A percentile compares a stretch with the other conserved stretches of the same genome.
Evolutionary conservation across 2,888 invertebrate genomes (phyloP).

Genomic region (Eupithecia vulgata): DNA sequence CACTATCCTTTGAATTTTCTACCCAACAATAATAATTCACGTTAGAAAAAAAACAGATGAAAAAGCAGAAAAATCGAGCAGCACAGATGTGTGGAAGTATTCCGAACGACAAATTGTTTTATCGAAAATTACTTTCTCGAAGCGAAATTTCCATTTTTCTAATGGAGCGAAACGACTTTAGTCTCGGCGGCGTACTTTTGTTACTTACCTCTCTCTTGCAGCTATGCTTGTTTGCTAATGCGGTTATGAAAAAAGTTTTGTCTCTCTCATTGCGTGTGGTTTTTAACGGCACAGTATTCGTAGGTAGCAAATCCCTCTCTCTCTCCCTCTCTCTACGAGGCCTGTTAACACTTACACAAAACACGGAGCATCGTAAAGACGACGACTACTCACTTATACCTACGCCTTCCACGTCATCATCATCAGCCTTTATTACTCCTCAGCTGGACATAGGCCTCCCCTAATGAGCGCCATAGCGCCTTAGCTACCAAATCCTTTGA

Average conservation of each 20-base stretch:
- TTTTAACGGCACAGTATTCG: background rate
- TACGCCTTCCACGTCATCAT: no score
- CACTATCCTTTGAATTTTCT: background rate
- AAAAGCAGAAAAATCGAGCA: constrained; percentile 58
- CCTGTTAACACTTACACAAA: no score
- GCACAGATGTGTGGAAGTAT: constrained; percentile 79
- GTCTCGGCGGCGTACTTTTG: constrained; percentile 27
- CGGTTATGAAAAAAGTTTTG: constrained; percentile 3
- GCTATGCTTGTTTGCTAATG: constrained; percentile 4
- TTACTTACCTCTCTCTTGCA: constrained; percentile 13
- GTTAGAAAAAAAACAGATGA: background rate
- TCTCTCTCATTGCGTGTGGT: background rate
- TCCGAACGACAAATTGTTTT: constrained; percentile 79
- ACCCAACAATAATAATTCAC: background rate
- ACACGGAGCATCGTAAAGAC: no score
- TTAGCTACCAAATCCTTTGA: no score
- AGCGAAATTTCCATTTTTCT: constrained; percentile 77
- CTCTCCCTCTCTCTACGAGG: no score
- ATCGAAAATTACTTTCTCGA: constrained; percentile 81
- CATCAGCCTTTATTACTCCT: no score
- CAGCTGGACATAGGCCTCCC: no score
- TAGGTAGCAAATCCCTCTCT: background rate
- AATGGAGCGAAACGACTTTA: constrained; percentile 65
- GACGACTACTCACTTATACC: no score
- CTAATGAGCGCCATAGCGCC: no score